phyloP scores from a whole-genome alignment of 2,888 invertebrate species.

The Phlogophora meticulosa region DNA sequence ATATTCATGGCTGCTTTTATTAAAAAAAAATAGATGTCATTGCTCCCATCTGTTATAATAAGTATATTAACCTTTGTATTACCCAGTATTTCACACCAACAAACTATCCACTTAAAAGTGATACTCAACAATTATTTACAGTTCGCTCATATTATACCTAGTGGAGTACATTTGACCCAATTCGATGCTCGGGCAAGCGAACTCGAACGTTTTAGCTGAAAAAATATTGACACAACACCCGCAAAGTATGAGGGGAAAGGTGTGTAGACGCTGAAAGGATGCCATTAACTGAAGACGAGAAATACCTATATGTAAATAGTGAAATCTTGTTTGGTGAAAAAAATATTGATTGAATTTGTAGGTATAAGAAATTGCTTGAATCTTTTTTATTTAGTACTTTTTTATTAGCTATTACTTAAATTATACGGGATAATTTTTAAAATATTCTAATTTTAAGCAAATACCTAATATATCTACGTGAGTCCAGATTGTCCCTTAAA shows the following conservation, averaged over 20 bases:
- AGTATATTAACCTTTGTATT: neutral
- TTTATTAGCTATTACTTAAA: neutral
- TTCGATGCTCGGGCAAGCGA: constrained; percentile 33
- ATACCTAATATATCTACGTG: too few species aligned
- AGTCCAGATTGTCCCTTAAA: too few species aligned
- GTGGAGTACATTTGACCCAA: constrained; percentile 53
- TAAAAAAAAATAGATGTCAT: too few species aligned
- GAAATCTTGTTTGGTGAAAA: constrained; percentile 12
- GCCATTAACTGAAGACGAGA: constrained; percentile 24
- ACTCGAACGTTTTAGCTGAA: constrained; percentile 51
- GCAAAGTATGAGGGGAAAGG: constrained; percentile 3
- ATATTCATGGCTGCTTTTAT: too few species aligned
- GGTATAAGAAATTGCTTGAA: neutral
- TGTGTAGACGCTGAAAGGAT: constrained; percentile 15
- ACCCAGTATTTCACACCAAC: neutral
- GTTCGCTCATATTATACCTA: constrained; percentile 15
- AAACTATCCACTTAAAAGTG: constrained; percentile 9
- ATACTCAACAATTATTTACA: constrained; percentile 36
- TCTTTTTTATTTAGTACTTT: neutral
- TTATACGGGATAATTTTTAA: too few species aligned
- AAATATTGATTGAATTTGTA: neutral
- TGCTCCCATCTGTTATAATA: neutral
- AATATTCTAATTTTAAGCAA: too few species aligned
- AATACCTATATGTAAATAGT: neutral
- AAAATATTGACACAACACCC: constrained; percentile 62